Base-by-base conservation (phyloP, 2,888 invertebrate species). In the Odontothrips loti region DNA sequence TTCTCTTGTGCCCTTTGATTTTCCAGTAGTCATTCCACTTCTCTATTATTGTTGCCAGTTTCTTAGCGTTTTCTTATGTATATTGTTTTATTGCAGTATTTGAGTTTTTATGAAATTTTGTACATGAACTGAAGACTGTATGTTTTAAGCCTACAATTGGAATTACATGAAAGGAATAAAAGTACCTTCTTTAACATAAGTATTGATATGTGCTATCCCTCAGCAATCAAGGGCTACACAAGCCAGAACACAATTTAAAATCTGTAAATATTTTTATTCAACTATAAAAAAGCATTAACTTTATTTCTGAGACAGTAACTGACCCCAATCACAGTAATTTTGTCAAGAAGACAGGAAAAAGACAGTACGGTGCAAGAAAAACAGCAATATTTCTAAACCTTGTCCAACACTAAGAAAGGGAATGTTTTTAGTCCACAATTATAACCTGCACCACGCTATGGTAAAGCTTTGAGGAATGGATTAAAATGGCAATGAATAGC, bases 41-140 rank as follows among this genome's bases (percentile, higher is more conserved):
- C 27, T 43, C 34, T 58, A 20, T 58, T 58, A 58, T 58, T 58
- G 58, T 15, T 58, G 58, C n/a, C 58, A 20, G 17, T 58, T 58
- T 58, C 58, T 58, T 58, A 15, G 17, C 10, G 27, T 27, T 12
- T 27, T 27, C 68, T 75, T 75, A 27, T 27, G 27, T 75, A 27
- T 75, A 11, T n/a, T 75, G n/a, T 27, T 68, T 75, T 75, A 75
- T 75, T 27, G 68, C 68, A 75, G 68, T 75, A 75, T 75, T 23
- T 75, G 68, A 23, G 27, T 75, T 75, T 75, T 75, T 75, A 27
- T 75, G 68, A 10, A 75, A 27, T 75, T 75, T 75, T 75, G 27
- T 27, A 75, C 23, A 27, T 75, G 68, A 75, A 75, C 68, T 75
- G 68, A 75, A 75, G 68, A 75, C 68, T 75, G 68, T 75, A 27